A percentile compares a stretch with the other conserved stretches of the same genome.
Conservation (phyloP, 2,113 vertebrate species). For the Merops nubicus region DNA sequence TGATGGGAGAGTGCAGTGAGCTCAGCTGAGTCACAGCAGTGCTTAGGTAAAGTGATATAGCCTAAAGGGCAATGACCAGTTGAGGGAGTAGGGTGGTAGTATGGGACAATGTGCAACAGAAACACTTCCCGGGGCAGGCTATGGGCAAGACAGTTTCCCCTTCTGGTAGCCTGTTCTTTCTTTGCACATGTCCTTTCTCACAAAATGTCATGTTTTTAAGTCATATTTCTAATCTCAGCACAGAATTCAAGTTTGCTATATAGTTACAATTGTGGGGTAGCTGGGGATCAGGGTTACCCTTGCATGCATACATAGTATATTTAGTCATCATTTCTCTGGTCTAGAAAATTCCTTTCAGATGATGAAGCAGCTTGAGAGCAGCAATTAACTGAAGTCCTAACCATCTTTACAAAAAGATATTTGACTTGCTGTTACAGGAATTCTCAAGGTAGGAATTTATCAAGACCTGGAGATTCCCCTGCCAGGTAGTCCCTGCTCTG, state of each 20-base stretch:
- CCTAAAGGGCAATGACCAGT: too few relatives aligned
- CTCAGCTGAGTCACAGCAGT: neutral
- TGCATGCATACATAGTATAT: rapidly evolving
- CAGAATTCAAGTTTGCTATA: neutral
- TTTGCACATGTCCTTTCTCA: neutral
- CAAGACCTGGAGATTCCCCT: neutral
- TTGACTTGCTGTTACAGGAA: neutral
- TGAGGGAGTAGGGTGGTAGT: neutral
- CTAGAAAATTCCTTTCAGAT: neutral
- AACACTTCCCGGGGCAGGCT: neutral
- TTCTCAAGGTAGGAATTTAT: neutral
- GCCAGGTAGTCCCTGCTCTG: neutral
- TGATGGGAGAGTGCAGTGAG: neutral
- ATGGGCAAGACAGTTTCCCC: neutral
- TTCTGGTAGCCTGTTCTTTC: neutral
- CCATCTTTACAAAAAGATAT: neutral
- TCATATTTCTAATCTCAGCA: neutral
- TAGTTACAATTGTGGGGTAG: rapidly evolving
- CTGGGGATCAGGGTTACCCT: neutral
- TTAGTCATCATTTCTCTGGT: neutral
- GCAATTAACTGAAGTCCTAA: neutral
- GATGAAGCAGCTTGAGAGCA: neutral
- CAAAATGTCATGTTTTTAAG: neutral
- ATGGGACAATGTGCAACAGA: neutral
- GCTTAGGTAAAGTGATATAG: neutral